phyloP scores from a whole-genome alignment of 2,797 vertebrate genomes.

The Poeciliopsis turneri region DNA sequence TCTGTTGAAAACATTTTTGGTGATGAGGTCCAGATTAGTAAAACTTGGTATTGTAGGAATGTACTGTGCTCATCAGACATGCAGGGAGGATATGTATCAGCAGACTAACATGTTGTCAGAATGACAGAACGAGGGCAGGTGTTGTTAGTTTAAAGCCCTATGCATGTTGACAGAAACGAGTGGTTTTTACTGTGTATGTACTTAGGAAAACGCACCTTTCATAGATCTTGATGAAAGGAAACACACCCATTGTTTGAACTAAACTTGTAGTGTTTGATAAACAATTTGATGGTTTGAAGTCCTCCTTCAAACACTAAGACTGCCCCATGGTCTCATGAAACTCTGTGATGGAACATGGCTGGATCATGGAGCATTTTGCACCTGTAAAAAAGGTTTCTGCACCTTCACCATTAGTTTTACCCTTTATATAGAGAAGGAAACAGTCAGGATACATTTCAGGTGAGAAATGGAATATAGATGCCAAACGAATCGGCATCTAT shows the following conservation, averaged over 20 bases:
- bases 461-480: too few species aligned
- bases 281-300: background rate
- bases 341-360: background rate
- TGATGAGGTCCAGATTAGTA: background rate
- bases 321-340: background rate
- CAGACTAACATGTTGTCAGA: background rate
- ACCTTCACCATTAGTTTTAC: background rate
- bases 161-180: background rate
- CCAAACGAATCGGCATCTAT: too few species aligned
- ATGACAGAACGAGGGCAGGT: background rate
- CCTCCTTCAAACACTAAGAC: background rate
- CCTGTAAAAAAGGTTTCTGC: background rate
- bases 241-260: conserved; percentile 10
- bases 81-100: background rate
- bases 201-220: background rate
- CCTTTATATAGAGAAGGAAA: too few species aligned
- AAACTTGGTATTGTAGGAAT: background rate
- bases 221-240: conserved; percentile 15
- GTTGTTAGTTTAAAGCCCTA: conserved; percentile 3
- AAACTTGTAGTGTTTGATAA: background rate
- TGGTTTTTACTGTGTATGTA: conserved; percentile 11
- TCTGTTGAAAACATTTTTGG: background rate
- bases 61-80: background rate
- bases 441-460: background rate
- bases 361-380: background rate